Base-by-base conservation (phyloP, 2,888 invertebrate species). In the Dynastes tityus region DNA sequence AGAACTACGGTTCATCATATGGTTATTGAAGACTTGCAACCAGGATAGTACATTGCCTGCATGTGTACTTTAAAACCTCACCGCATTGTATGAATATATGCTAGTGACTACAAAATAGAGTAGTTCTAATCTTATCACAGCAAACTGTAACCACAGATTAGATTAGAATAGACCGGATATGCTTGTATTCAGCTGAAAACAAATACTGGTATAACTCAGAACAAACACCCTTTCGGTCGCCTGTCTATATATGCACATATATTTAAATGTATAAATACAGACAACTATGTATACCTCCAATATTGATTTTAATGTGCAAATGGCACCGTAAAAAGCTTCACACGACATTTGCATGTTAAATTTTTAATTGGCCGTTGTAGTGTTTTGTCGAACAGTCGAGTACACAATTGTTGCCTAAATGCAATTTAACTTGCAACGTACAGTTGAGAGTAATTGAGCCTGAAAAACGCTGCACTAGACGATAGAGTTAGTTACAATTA, bases 241-340 rank as follows among this genome's bases (percentile, higher is more conserved):
- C 45, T 45, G 8, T 45, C 45, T 45, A 45, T 8, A 53, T n/a
- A 51, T 2, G n/a, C 13, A 53, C 16, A 53, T 53, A n/a, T 55
- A 55, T 55, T 11, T 55, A 16, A 4, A 55, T n/a, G 1, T 53
- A 53, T 51, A n/a, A 5, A 51, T 51, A 51, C 51, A 9, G 2
- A 51, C n/a, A n/a, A 51, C 9, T 51, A 51, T 22, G 55, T 22
- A 55, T 55, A 55, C 55, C 3, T 16, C 3, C 55, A 55, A 22
- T 55, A 55, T 55, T 16, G 55, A 55, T 55, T 55, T 22, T 55
- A 55, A 8, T 55, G 55, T 55, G n/a, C 22, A 55, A 55, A 55
- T 55, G n/a, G 16, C 22, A 55, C 8, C 16, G n/a, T 53, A 55
- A 55, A 55, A 55, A 22, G 16, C n/a, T n/a, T 55, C 53, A 53